Conservation (phyloP, 2,113 vertebrate species). For the Cryptotis parvus region DNA sequence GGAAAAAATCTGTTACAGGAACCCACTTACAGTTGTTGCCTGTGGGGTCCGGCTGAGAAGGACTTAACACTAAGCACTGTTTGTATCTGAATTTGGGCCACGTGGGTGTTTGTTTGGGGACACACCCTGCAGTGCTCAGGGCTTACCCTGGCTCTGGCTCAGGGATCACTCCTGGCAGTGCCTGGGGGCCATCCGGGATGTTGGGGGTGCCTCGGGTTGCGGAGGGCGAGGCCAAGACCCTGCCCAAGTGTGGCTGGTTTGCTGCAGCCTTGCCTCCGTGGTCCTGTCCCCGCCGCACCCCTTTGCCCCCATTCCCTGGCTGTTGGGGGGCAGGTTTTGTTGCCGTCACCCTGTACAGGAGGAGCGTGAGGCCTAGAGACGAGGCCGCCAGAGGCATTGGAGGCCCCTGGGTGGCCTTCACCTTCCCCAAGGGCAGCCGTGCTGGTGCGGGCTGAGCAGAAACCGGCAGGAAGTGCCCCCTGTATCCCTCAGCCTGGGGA, state of each 20-base stretch:
- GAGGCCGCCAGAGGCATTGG: neutral
- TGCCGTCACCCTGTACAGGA: neutral
- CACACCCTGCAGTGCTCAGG: neutral
- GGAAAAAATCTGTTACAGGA: neutral
- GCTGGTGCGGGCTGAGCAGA: neutral
- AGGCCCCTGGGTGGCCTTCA: too few relatives aligned
- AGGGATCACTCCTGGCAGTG: too few relatives aligned
- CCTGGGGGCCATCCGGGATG: too few relatives aligned
- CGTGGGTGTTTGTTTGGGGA: neutral
- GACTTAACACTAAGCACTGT: neutral
- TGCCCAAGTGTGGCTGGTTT: neutral
- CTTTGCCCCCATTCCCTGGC: too few relatives aligned
- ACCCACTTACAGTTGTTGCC: neutral
- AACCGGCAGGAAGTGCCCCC: neutral
- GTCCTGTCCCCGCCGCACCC: too few relatives aligned
- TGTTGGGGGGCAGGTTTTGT: neutral
- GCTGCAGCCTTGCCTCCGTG: neutral
- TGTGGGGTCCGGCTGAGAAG: neutral
- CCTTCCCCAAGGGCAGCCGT: neutral
- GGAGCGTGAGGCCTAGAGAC: neutral
- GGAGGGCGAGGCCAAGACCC: too few relatives aligned
- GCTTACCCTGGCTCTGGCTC: neutral
- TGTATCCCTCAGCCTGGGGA: too few relatives aligned
- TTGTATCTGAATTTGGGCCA: constrained; percentile 9
- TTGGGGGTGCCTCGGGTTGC: too few relatives aligned